Evolutionary conservation across 2,113 vertebrate species (phyloP).

Genomic region (Oryzias curvinotus): DNA sequence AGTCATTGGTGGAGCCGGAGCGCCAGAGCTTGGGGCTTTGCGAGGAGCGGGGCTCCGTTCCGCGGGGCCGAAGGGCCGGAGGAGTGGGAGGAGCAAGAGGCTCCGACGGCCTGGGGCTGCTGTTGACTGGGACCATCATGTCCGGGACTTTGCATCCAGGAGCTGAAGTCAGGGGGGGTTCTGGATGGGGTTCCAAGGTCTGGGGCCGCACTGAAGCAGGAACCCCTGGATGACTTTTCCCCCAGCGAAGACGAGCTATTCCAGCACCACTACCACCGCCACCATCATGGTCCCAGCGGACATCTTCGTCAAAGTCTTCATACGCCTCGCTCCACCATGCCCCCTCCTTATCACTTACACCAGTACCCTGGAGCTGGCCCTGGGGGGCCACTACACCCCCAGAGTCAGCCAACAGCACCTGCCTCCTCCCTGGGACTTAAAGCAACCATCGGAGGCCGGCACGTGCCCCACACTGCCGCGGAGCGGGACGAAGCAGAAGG

Average conservation of each 20-base stretch:
- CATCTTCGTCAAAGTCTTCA: slow-evolving; percentile 76
- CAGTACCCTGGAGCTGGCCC: slow-evolving; percentile 78
- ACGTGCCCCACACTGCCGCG: slow-evolving; percentile 54
- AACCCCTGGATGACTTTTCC: slow-evolving; percentile 89
- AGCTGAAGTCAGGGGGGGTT: slow-evolving; percentile 48
- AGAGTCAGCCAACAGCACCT: slow-evolving; percentile 59
- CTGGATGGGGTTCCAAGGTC: slow-evolving; percentile 76
- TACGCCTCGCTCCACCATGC: slow-evolving; percentile 78
- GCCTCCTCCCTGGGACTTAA: slow-evolving; percentile 75
- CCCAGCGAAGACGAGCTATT: slow-evolving; percentile 84
- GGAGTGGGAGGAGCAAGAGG: slow-evolving; percentile 46
- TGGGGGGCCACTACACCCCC: slow-evolving; percentile 76
- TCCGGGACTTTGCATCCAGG: slow-evolving; percentile 52
- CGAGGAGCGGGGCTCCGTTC: slow-evolving; percentile 82
- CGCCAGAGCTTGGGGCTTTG: slow-evolving; percentile 70
- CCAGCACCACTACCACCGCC: slow-evolving; percentile 83
- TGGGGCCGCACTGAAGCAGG: slow-evolving; percentile 86
- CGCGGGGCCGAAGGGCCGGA: slow-evolving; percentile 60
- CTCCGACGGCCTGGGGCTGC: slow-evolving; percentile 62
- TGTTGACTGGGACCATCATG: slow-evolving; percentile 66
- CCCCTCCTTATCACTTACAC: slow-evolving; percentile 89
- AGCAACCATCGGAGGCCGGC: slow-evolving; percentile 56
- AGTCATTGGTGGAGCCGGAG: slow-evolving; percentile 76
- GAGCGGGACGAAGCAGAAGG: slow-evolving; percentile 74
- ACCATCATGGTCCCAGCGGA: slow-evolving; percentile 73